Evolutionary conservation across 2,113 vertebrate species (phyloP), one percentile per base, ranked within the genome.

Genomic region (Rousettus leschenaultii): DNA sequence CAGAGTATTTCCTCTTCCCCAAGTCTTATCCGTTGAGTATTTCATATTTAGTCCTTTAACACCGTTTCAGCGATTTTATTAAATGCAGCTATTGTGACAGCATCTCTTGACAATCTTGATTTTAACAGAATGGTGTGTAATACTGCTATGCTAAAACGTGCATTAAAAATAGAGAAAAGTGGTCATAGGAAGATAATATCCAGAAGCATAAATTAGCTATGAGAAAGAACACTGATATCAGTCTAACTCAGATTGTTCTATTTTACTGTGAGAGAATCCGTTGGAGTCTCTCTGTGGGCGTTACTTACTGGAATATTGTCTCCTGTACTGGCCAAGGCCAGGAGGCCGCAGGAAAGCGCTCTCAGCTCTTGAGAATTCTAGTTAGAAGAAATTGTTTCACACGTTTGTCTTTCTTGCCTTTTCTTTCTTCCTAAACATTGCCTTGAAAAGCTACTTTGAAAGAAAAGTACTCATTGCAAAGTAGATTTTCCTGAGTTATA

Each of bases 81-180:
- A 43, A 80, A 26, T 88, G 74, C 45, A 57, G 15, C 79, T 87
- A 5, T 61, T 92, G 48, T 65, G 59, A 59, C 5, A 71, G 24
- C 16, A 55, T 75, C 84, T 89, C 51, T 63, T 74, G 63, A 89
- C 2, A 57, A 6, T 71, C 86, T 86, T 38, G 55, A 61, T 83
- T 90, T 97, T 80, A 94, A 40, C 15, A 78, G 73, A 91, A 38
- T 45, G 51, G 78, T 84, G 38, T 51, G 86, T 79, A 38, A 45
- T 84, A 43, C 55, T 87, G 61, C 63, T 79, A 68, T 87, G 61
- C 70, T 79, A 68, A 93, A 88, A n/a, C 94, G 22, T 59, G 9
- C 40, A 40, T 74, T 97, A 35, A 80, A 94, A 75, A 71, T 74
- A 86, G 71, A 85, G 65, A 55, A 35, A 19, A 77, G 4, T 18